phyloP scores from a whole-genome alignment of 1,140 invertebrate genomes.

The Drosophila obscura region DNA sequence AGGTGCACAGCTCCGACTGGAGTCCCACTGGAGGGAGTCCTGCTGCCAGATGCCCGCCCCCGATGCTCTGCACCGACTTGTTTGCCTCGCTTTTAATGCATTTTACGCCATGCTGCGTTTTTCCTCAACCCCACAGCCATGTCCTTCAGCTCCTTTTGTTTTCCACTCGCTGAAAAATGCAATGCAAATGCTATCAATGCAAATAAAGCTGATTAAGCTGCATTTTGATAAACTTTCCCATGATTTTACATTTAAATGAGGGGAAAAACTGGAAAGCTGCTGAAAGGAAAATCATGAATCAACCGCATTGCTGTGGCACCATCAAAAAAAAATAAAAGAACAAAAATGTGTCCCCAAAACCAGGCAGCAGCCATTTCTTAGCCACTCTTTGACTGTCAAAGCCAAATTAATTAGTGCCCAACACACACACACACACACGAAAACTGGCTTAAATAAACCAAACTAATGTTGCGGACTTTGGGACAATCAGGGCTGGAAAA shows the following conservation, averaged over 20 bases:
- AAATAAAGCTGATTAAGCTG: slow-evolving; percentile 77
- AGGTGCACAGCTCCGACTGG: background rate
- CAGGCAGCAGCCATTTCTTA: slow-evolving; percentile 50
- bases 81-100: slow-evolving; percentile 79
- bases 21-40: slow-evolving; percentile 12
- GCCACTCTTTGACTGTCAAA: slow-evolving; percentile 43
- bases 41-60: background rate
- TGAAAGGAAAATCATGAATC: slow-evolving; percentile 29
- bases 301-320: slow-evolving; percentile 49
- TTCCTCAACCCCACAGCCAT: slow-evolving; percentile 3
- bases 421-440: slow-evolving; percentile 12
- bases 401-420: slow-evolving; percentile 68
- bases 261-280: background rate
- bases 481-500: slow-evolving; percentile 32
- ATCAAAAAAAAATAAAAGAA: background rate
- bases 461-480: slow-evolving; percentile 24
- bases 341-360: slow-evolving; percentile 43
- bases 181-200: slow-evolving; percentile 67
- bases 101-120: slow-evolving; percentile 64
- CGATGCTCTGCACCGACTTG: slow-evolving; percentile 29
- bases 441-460: slow-evolving; percentile 13
- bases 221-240: slow-evolving; percentile 49
- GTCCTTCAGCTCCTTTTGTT: slow-evolving; percentile 9
- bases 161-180: slow-evolving; percentile 57
- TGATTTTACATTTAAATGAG: slow-evolving; percentile 39